These are phyloP conservation scores for Pterocles orientalis DNA, from an alignment of 2,113 vertebrate genomes.

Conservation along the genomic window DNA sequence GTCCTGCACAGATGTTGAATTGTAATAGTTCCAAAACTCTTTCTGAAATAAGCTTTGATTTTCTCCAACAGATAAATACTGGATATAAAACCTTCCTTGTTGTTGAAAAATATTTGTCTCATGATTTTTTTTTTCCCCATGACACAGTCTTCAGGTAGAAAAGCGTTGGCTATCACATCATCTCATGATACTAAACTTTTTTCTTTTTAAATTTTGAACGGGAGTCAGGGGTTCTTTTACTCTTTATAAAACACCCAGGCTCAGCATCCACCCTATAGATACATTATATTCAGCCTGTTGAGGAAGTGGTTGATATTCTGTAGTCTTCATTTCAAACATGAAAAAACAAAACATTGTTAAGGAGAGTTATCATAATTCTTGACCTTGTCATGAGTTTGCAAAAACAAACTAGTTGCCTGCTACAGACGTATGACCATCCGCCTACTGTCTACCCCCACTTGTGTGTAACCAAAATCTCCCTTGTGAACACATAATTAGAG, in stretches of 20 bases:
- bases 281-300: neutral
- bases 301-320: neutral
- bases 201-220: neutral
- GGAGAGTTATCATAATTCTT: neutral
- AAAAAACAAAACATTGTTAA: neutral
- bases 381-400: neutral
- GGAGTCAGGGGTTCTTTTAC: fast-evolving
- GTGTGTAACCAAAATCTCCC: neutral
- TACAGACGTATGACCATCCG: neutral
- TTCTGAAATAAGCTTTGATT: neutral
- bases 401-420: neutral
- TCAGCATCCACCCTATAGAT: neutral
- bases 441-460: neutral
- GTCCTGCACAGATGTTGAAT: neutral
- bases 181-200: neutral
- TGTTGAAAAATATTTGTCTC: neutral
- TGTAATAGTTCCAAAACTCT: neutral
- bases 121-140: neutral
- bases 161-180: neutral
- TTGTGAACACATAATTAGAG: neutral
- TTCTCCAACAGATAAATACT: neutral
- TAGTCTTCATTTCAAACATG: neutral
- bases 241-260: neutral
- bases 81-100: neutral
- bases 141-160: neutral